These are phyloP conservation scores for Dilophus febrilis DNA, from an alignment of 2,888 invertebrate species.

Conservation along the genomic window DNA sequence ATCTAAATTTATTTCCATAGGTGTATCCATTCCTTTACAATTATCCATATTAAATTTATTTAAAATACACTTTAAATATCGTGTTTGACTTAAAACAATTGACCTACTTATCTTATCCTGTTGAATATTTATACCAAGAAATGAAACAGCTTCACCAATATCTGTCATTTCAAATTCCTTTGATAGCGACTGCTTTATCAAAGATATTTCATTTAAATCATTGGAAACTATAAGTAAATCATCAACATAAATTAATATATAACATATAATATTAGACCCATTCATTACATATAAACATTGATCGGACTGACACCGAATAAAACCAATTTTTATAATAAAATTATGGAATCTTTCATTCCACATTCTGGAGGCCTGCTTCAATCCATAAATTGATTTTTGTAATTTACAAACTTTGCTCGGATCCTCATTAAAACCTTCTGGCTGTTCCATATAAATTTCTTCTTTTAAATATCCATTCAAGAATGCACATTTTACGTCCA, in stretches of 20 bases:
- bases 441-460: slow-evolving; percentile 4
- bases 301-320: slow-evolving; percentile 10
- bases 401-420: slow-evolving; percentile 7
- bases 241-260: slow-evolving; percentile 8
- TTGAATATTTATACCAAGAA: too few relatives aligned
- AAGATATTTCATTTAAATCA: background rate
- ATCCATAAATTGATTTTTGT: slow-evolving; percentile 8
- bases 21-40: slow-evolving; percentile 10
- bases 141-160: slow-evolving; percentile 7
- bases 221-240: slow-evolving; percentile 5
- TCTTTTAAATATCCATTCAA: slow-evolving; percentile 1
- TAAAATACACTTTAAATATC: slow-evolving; percentile 10
- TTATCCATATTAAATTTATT: slow-evolving; percentile 10
- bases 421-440: slow-evolving; percentile 10
- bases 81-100: slow-evolving; percentile 8
- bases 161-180: slow-evolving; percentile 9
- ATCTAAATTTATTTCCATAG: slow-evolving; percentile 10
- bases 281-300: slow-evolving; percentile 7
- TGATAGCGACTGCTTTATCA: background rate
- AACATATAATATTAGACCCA: background rate
- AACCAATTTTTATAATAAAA: slow-evolving; percentile 6
- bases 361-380: slow-evolving; percentile 11
- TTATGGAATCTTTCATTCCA: slow-evolving; percentile 10
- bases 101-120: slow-evolving; percentile 3
- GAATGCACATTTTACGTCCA: slow-evolving; percentile 5